Conservation (phyloP, 2,113 vertebrate species). For the Mellivora capensis region DNA sequence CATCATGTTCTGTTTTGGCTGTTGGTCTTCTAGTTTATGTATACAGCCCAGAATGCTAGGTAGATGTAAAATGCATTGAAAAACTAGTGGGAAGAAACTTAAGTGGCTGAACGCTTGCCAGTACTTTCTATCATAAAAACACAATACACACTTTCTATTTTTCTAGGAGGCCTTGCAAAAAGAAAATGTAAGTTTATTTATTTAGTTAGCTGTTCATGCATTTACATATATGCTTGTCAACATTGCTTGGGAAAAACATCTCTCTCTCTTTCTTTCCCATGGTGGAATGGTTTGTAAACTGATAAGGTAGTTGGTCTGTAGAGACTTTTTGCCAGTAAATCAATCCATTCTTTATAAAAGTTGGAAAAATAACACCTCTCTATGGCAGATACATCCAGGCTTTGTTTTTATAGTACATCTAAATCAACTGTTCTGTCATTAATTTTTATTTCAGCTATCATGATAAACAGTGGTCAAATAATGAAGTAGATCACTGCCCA, state of each 20-base stretch:
- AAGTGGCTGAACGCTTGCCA: background rate
- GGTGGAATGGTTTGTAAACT: background rate
- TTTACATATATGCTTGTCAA: background rate
- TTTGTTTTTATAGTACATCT: background rate
- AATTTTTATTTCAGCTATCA: background rate
- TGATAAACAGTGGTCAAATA: background rate
- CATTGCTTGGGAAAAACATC: background rate
- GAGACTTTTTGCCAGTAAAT: background rate
- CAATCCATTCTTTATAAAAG: background rate
- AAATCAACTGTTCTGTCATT: background rate
- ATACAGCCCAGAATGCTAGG: background rate
- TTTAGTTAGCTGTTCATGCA: background rate
- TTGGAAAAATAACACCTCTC: background rate
- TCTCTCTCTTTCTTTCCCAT: background rate
- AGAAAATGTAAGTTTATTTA: background rate
- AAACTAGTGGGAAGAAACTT: background rate
- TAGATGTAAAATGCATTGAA: background rate
- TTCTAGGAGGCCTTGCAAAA: background rate
- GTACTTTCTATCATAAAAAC: background rate
- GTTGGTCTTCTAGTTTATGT: background rate
- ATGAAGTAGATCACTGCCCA: background rate
- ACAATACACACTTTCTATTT: background rate
- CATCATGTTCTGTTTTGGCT: background rate
- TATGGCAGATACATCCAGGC: background rate
- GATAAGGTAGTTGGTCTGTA: background rate